Evolutionary conservation across 2,113 vertebrate species (phyloP).

Genomic region (Syngnathoides biaculeatus): DNA sequence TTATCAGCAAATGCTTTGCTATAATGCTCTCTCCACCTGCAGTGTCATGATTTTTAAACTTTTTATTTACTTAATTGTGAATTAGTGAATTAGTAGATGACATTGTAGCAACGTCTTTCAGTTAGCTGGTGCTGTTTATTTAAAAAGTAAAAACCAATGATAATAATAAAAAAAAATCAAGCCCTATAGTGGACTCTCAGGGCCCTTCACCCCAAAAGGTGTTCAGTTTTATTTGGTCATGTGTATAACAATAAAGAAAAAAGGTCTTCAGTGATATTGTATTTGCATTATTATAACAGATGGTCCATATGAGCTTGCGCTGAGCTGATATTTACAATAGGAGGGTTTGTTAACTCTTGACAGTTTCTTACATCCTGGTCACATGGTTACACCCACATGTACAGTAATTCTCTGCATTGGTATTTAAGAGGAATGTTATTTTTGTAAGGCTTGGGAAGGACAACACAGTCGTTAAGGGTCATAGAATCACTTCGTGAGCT

Average conservation of each 20-base stretch:
- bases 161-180: no score
- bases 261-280: not conserved
- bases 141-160: no score
- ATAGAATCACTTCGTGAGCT: not conserved
- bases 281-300: not conserved
- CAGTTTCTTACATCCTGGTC: constrained; percentile 71
- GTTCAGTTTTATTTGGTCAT: not conserved
- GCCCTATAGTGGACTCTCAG: not conserved
- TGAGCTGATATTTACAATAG: constrained; percentile 63
- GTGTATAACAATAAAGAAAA: not conserved
- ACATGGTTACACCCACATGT: constrained; percentile 14
- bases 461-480: not conserved
- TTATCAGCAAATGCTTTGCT: not conserved
- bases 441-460: not conserved
- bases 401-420: not conserved
- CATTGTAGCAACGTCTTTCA: no score
- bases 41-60: not conserved
- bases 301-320: constrained; percentile 8
- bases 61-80: no score
- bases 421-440: not conserved
- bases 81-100: no score
- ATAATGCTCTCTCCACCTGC: not conserved
- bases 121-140: no score
- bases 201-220: not conserved
- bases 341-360: constrained; percentile 59